Evolutionary conservation across 2,888 invertebrate species (phyloP).

Genomic region (Drosophila atripex): DNA sequence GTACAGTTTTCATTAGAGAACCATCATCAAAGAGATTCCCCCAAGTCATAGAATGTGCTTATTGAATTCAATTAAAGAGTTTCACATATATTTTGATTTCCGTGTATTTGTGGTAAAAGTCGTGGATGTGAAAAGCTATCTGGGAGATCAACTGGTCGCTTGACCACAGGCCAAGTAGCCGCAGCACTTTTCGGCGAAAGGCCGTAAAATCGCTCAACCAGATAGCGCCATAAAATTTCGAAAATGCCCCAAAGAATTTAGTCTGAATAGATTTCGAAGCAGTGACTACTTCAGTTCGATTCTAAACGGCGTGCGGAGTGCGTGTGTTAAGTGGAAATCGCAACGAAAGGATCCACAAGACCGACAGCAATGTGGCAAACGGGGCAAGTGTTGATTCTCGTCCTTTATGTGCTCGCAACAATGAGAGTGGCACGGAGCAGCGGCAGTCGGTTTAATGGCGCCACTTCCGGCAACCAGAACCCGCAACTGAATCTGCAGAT

Average conservation of each 20-base stretch:
- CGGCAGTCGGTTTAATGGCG: conserved; percentile 54
- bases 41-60: not conserved
- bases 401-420: conserved; percentile 48
- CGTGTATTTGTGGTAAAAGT: conserved; percentile 55
- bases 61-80: not conserved
- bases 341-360: conserved; percentile 8
- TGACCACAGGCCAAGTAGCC: conserved; percentile 30
- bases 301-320: conserved; percentile 59
- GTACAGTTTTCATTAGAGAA: too few species aligned
- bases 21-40: not conserved
- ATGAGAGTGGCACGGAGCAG: conserved; percentile 13
- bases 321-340: conserved; percentile 16
- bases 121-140: conserved; percentile 39
- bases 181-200: conserved; percentile 69
- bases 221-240: conserved; percentile 71
- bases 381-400: conserved; percentile 43
- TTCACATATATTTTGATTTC: conserved; percentile 1
- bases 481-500: conserved; percentile 56
- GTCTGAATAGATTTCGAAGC: conserved; percentile 48
- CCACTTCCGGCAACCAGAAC: conserved; percentile 52
- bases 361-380: conserved; percentile 50
- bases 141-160: conserved; percentile 33
- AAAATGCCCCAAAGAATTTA: conserved; percentile 53
- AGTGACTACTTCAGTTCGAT: conserved; percentile 56
- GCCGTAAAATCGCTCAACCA: conserved; percentile 70